These are phyloP conservation scores for Shargacucullia verbasci DNA, from an alignment of 2,888 invertebrate species.

Conservation along the genomic window DNA sequence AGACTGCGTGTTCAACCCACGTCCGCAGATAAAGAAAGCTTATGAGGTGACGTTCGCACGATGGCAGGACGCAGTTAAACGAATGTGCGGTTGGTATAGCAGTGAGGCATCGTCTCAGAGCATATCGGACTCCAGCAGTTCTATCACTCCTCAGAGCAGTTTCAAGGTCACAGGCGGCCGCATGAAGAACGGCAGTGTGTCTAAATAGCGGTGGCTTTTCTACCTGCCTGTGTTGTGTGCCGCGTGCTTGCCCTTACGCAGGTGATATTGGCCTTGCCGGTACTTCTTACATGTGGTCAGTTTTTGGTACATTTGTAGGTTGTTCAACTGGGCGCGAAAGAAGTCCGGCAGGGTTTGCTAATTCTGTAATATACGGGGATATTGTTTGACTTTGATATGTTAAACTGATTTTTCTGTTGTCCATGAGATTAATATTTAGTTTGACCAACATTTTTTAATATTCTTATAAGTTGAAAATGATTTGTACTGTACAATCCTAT, in stretches of 20 bases:
- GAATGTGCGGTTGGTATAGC: constrained; percentile 89
- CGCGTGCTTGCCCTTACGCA: constrained; percentile 69
- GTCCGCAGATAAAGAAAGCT: constrained; percentile 70
- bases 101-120: constrained; percentile 55
- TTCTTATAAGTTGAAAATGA: no score
- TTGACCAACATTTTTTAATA: no score
- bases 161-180: constrained; percentile 62
- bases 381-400: no score
- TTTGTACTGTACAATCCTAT: no score
- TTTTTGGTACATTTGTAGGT: constrained; percentile 48
- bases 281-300: constrained; percentile 22
- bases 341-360: not conserved
- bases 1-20: constrained; percentile 90
- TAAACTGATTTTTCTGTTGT: no score
- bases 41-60: constrained; percentile 78
- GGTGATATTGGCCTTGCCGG: constrained; percentile 71
- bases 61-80: constrained; percentile 89
- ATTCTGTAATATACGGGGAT: constrained; percentile 1
- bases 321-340: constrained; percentile 9
- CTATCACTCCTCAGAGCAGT: constrained; percentile 65
- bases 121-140: constrained; percentile 65
- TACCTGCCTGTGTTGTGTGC: constrained; percentile 67
- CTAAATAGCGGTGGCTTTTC: constrained; percentile 83
- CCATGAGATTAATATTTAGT: no score
- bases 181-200: constrained; percentile 64